Evolutionary conservation across 2,888 invertebrate species (phyloP), one percentile per base, ranked within the genome.

Genomic region (Bhutanitis thaidina): DNA sequence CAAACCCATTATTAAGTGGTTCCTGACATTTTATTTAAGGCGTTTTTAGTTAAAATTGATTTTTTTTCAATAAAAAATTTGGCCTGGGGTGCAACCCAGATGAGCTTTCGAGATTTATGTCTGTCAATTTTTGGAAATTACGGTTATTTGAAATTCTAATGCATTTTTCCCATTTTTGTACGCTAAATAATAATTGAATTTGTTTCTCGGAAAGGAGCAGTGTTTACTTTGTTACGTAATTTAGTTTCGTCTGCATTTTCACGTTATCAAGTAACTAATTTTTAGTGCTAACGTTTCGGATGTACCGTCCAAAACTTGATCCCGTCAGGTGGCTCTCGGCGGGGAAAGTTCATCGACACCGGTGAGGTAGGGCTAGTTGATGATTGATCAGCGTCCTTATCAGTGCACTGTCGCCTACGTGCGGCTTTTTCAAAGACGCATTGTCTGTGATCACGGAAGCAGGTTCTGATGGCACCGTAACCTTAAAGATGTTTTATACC

Each of bases 351-450:
- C 88, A 72, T 75, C 74, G 86, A 80, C 86, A 72, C 79, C 80
- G 79, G 82, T 77, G 83, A 80, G 87, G 86, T 80, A 79, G 83
- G 84, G 80, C 83, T 69, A 69, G 70, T 65, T 72, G 74, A 85
- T 89, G 89, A 89, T 89, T 87, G 89, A 89, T 89, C 84, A 83
- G 75, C 67, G 65, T 74, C 77, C 85, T 87, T 88, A 88, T 88
- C 89, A 86, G 69, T 67, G 69, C 73, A 69, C 71, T 79, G 85
- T 85, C 85, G 82, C 83, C 85, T 82, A 80, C 80, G 75, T 76
- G 78, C 86, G 89, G 87, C 83, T 64, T 71, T 71, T 77, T 87
- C 88, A 88, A 89, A 88, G 86, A 72, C 74, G 74, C 75, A 87
- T 84, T 87, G 87, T 88, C 78, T 78, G 63, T 67, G 71, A 60